phyloP scores from a whole-genome alignment of 1,140 invertebrate genomes.

The Dendrolimus kikuchii region DNA sequence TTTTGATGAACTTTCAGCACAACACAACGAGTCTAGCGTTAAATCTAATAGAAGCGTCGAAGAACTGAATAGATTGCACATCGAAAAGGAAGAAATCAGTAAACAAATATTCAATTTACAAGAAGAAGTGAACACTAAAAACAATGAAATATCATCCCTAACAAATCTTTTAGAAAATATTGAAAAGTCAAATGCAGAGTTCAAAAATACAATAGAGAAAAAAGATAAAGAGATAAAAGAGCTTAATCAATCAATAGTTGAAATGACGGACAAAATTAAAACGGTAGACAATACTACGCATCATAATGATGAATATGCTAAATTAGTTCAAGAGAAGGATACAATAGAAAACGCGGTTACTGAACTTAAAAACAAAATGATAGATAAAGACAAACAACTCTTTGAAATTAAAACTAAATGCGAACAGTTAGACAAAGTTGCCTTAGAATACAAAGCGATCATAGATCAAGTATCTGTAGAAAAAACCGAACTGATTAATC shows the following conservation, averaged over 20 bases:
- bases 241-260: slow-evolving; percentile 46
- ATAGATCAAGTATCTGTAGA: slow-evolving; percentile 71
- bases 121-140: slow-evolving; percentile 39
- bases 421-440: slow-evolving; percentile 36
- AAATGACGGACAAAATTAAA: slow-evolving; percentile 44
- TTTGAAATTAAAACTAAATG: slow-evolving; percentile 28
- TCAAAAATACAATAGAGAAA: slow-evolving; percentile 24
- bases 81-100: slow-evolving; percentile 39
- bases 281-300: slow-evolving; percentile 28
- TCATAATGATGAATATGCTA: slow-evolving; percentile 35
- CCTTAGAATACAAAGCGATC: slow-evolving; percentile 43
- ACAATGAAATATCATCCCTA: slow-evolving; percentile 34
- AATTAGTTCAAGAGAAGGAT: slow-evolving; percentile 43
- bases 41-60: slow-evolving; percentile 26
- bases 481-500: slow-evolving; percentile 82
- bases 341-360: slow-evolving; percentile 20
- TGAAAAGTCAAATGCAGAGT: slow-evolving; percentile 24
- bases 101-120: slow-evolving; percentile 30
- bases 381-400: slow-evolving; percentile 16
- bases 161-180: slow-evolving; percentile 25
- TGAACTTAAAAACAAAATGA: slow-evolving; percentile 24
- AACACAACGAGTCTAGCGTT: slow-evolving; percentile 21
- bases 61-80: slow-evolving; percentile 32
- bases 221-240: slow-evolving; percentile 56
- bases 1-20: slow-evolving; percentile 27